These are phyloP conservation scores for Eristalis tenax DNA, from an alignment of 2,888 invertebrate species.

Conservation along the genomic window DNA sequence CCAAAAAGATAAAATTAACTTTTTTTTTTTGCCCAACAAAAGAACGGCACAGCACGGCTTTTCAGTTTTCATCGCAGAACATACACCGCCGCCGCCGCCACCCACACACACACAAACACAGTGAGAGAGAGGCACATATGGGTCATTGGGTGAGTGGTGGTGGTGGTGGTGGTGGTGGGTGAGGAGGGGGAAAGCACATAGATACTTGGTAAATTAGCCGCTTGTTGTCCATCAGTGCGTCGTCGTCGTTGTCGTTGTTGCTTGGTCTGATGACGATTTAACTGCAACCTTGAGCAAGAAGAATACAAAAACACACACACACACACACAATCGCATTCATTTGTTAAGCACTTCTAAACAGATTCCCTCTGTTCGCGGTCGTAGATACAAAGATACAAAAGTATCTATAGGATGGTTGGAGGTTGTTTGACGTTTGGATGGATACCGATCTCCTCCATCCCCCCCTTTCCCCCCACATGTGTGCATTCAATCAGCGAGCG, in stretches of 20 bases:
- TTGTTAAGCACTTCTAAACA: slow-evolving; percentile 63
- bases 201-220: slow-evolving; percentile 65
- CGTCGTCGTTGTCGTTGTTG: slow-evolving; percentile 12
- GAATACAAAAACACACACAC: slow-evolving; percentile 40
- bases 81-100: background rate
- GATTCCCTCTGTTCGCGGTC: slow-evolving; percentile 32
- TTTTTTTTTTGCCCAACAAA: slow-evolving; percentile 60
- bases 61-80: slow-evolving; percentile 51
- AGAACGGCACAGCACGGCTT: slow-evolving; percentile 55
- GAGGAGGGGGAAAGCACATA: slow-evolving; percentile 4
- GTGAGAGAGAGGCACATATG: background rate
- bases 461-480: slow-evolving; percentile 14
- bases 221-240: slow-evolving; percentile 58
- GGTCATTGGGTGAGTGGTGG: background rate
- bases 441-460: slow-evolving; percentile 27
- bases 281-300: slow-evolving; percentile 68
- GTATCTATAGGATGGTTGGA: slow-evolving; percentile 26
- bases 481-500: slow-evolving; percentile 66
- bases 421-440: slow-evolving; percentile 18
- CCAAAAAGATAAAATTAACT: slow-evolving; percentile 69
- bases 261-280: slow-evolving; percentile 63
- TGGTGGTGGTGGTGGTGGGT: background rate
- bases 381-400: slow-evolving; percentile 39
- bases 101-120: background rate
- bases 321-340: slow-evolving; percentile 27